A percentile compares a stretch with the other conserved stretches of the same genome.
These are phyloP conservation scores for Andrena hattorfiana DNA, from an alignment of 2,888 invertebrate species.

Conservation along the genomic window DNA sequence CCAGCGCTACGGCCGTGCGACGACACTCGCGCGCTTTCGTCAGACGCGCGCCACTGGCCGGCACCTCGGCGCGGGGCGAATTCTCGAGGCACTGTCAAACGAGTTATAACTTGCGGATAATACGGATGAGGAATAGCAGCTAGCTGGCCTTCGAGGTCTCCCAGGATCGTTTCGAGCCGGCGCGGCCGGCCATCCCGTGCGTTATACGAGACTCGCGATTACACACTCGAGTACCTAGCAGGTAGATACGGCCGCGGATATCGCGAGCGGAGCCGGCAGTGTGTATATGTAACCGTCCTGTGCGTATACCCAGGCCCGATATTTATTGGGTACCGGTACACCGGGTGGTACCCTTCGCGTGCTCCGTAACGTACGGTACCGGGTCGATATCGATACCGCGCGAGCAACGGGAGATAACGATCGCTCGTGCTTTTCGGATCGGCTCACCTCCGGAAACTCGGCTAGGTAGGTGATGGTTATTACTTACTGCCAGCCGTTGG, in stretches of 20 bases:
- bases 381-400: slow-evolving; percentile 63
- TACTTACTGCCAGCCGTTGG: slow-evolving; percentile 63
- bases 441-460: slow-evolving; percentile 60
- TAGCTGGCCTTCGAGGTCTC: slow-evolving; percentile 51
- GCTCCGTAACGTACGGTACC: slow-evolving; percentile 63
- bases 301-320: slow-evolving; percentile 52
- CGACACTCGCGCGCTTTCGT: neutral
- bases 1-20: neutral
- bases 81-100: slow-evolving; percentile 41
- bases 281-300: slow-evolving; percentile 53
- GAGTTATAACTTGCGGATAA: slow-evolving; percentile 72
- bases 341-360: slow-evolving; percentile 64
- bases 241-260: slow-evolving; percentile 47
- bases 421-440: slow-evolving; percentile 63
- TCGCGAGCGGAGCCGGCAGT: neutral
- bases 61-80: slow-evolving; percentile 15
- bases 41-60: slow-evolving; percentile 32
- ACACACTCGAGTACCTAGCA: slow-evolving; percentile 60
- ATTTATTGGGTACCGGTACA: slow-evolving; percentile 69
- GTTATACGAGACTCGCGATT: slow-evolving; percentile 64
- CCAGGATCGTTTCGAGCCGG: slow-evolving; percentile 33
- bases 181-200: slow-evolving; percentile 29
- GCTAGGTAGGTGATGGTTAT: slow-evolving; percentile 66
- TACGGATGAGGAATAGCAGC: slow-evolving; percentile 67
- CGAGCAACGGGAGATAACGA: slow-evolving; percentile 65